Conservation (phyloP, 2,797 vertebrate genomes). For the Cossypha polioptera region DNA sequence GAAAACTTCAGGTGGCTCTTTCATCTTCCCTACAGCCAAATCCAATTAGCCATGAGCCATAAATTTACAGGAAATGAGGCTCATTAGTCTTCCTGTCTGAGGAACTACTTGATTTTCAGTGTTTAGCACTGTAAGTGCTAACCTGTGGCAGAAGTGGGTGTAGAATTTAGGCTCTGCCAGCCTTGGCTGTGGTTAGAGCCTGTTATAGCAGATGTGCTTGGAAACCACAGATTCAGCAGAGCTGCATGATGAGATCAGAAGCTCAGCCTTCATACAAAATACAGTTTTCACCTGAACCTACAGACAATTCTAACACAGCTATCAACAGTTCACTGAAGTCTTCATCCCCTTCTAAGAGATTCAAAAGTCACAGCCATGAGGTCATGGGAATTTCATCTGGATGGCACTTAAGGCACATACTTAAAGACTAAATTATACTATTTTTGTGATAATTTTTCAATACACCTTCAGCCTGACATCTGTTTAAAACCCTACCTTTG, state of each 20-base stretch:
- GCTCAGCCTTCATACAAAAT: background rate
- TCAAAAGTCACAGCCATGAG: background rate
- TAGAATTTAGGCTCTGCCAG: background rate
- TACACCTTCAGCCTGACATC: background rate
- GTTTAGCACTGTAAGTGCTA: background rate
- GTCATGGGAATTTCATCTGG: background rate
- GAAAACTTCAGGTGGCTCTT: background rate
- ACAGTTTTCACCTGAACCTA: background rate
- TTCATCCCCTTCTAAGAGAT: background rate
- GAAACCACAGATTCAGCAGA: background rate
- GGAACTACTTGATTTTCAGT: background rate
- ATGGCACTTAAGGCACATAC: background rate
- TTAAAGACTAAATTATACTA: background rate
- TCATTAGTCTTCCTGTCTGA: background rate
- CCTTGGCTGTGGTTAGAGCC: background rate
- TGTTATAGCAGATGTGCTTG: background rate
- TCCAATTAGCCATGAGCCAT: background rate
- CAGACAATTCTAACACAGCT: background rate
- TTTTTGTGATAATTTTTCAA: background rate
- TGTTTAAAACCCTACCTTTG: background rate
- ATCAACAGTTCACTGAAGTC: background rate
- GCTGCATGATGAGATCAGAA: background rate
- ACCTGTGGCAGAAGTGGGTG: background rate
- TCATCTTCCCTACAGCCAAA: background rate
- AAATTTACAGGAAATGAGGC: constrained; percentile 21